Conservation (phyloP, 2,113 vertebrate species). For the Nibea coibor region DNA sequence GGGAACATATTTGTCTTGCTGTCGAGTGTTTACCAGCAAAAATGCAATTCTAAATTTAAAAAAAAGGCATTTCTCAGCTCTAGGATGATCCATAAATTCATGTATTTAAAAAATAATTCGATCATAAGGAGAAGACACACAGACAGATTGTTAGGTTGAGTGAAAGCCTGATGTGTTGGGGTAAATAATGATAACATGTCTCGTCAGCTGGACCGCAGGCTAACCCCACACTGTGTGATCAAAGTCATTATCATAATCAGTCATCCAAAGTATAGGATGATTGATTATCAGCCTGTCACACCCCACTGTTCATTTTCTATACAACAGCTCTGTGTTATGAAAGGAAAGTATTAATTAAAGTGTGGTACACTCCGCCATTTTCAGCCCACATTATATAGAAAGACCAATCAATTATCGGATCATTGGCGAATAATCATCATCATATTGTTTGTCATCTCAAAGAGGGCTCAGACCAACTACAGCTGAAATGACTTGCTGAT, state of each 20-base stretch:
- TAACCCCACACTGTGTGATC: conserved; percentile 7
- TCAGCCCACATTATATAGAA: neutral
- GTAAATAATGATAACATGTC: conserved; percentile 13
- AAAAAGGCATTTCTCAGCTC: neutral
- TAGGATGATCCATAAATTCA: neutral
- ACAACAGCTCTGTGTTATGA: neutral
- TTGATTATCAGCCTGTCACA: conserved; percentile 38
- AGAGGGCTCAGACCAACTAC: neutral
- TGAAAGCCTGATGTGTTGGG: neutral
- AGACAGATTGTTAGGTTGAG: neutral
- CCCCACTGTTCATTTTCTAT: conserved; percentile 4
- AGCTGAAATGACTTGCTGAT: neutral
- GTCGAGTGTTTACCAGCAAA: neutral
- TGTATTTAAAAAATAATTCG: neutral
- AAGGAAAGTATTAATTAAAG: neutral
- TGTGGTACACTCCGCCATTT: neutral
- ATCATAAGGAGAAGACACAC: conserved; percentile 23
- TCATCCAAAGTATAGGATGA: conserved; percentile 29
- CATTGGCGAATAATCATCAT: neutral
- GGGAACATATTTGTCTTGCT: neutral
- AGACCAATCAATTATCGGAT: neutral
- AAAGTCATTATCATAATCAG: conserved; percentile 49
- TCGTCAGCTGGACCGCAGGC: neutral
- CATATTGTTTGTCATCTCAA: neutral
- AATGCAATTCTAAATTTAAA: neutral